These are phyloP conservation scores for Apodemia mormo DNA, from an alignment of 2,888 invertebrate species.

Conservation along the genomic window DNA sequence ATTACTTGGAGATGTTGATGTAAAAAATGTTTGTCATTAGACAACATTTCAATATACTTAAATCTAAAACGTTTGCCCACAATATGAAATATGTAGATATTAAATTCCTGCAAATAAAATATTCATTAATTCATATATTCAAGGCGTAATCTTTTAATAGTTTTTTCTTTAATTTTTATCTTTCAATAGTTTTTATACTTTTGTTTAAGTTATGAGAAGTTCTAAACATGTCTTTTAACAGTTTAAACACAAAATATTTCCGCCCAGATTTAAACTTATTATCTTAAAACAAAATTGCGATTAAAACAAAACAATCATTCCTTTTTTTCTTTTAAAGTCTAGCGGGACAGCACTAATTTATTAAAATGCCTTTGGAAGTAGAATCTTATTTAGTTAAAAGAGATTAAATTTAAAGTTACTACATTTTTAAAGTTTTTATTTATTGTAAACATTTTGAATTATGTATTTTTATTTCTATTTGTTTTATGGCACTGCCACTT, in stretches of 20 bases:
- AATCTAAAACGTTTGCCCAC: no score
- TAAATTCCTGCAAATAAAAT: no score
- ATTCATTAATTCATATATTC: no score
- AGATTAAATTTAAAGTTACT: constrained; percentile 3
- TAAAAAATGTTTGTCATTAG: no score
- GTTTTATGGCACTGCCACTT: neutral
- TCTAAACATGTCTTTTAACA: neutral
- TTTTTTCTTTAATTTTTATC: no score
- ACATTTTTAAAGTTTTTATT: neutral
- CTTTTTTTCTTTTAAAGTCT: neutral
- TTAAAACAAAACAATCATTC: neutral
- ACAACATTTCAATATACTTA: no score
- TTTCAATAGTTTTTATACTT: no score
- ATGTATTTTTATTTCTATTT: neutral
- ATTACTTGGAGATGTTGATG: neutral
- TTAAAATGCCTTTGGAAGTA: constrained; percentile 10
- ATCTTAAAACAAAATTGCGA: neutral
- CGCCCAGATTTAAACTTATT: no score
- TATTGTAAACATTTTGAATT: neutral
- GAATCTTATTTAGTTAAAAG: constrained; percentile 7
- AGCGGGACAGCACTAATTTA: neutral
- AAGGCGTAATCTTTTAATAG: no score
- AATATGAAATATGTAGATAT: no score
- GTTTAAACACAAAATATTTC: neutral
- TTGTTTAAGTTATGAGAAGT: no score